These are phyloP conservation scores for Poecilia velifera DNA, from an alignment of 2,797 vertebrate species.

Conservation along the genomic window DNA sequence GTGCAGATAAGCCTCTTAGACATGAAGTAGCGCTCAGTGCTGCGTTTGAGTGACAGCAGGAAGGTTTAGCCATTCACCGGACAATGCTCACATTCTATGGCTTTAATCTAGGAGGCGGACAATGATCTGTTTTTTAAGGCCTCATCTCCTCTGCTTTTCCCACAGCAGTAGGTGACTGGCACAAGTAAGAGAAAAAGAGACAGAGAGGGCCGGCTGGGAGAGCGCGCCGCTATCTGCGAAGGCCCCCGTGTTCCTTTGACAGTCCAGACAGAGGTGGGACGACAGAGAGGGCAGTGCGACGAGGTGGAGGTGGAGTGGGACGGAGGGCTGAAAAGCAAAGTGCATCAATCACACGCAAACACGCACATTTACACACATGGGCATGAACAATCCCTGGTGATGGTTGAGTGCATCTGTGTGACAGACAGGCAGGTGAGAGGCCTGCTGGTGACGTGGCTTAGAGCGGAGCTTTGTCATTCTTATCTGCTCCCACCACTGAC, in stretches of 20 bases:
- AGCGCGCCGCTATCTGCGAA: constrained; percentile 85
- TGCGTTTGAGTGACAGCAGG: constrained; percentile 99
- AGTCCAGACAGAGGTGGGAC: constrained; percentile 75
- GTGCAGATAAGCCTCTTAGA: constrained; percentile 99
- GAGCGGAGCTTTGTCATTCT: constrained; percentile 66
- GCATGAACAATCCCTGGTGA: constrained; percentile 83
- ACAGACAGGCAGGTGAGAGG: constrained; percentile 86
- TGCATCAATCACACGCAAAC: constrained; percentile 85
- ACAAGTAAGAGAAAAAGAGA: constrained; percentile 82
- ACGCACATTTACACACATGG: constrained; percentile 37
- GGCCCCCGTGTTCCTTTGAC: constrained; percentile 89
- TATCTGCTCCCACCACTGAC: constrained; percentile 69
- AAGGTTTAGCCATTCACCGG: constrained; percentile 99
- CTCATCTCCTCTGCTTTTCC: constrained; percentile 98
- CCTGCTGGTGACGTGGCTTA: constrained; percentile 69
- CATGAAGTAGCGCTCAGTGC: constrained; percentile 99
- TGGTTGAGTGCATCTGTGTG: constrained; percentile 79
- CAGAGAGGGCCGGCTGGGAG: constrained; percentile 67
- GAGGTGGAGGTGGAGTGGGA: constrained; percentile 10
- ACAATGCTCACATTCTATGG: constrained; percentile 99
- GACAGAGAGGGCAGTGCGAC: constrained; percentile 27
- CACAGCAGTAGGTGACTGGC: constrained; percentile 99
- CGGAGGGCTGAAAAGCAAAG: constrained; percentile 81
- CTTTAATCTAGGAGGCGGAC: constrained; percentile 99
- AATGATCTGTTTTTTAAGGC: constrained; percentile 99